phyloP scores from a whole-genome alignment of 2,888 invertebrate genomes.

The Diarsia brunnea region DNA sequence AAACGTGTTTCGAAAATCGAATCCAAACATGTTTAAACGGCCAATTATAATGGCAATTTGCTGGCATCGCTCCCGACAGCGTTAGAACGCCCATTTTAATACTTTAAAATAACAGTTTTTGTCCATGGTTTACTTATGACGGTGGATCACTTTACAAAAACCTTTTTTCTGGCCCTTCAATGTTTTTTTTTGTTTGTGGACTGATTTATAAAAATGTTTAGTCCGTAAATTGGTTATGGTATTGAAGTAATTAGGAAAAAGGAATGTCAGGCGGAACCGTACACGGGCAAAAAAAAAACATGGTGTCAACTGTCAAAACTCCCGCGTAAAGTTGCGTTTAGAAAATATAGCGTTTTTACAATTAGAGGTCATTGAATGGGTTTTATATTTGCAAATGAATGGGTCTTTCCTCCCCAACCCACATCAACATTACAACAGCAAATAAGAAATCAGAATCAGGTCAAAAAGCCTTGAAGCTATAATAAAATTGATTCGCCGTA shows the following conservation, averaged over 20 bases:
- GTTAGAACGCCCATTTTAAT: slow-evolving; percentile 79
- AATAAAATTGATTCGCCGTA: slow-evolving; percentile 28
- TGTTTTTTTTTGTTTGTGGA: slow-evolving; percentile 22
- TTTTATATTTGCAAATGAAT: neutral
- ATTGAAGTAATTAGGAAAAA: slow-evolving; percentile 46
- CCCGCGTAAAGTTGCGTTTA: slow-evolving; percentile 19
- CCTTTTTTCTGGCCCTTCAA: slow-evolving; percentile 46
- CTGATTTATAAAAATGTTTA: slow-evolving; percentile 42
- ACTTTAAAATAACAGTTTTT: slow-evolving; percentile 82
- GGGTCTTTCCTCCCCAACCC: neutral
- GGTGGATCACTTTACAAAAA: slow-evolving; percentile 64
- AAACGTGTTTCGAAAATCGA: slow-evolving; percentile 78
- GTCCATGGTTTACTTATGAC: slow-evolving; percentile 54
- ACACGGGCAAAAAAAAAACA: neutral
- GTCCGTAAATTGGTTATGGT: slow-evolving; percentile 47
- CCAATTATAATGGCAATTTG: slow-evolving; percentile 84
- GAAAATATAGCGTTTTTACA: neutral
- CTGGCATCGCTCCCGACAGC: slow-evolving; percentile 76
- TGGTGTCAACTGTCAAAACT: slow-evolving; percentile 35
- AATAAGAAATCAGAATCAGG: slow-evolving; percentile 16
- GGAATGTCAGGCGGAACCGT: neutral
- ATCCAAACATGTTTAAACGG: slow-evolving; percentile 82
- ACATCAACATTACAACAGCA: slow-evolving; percentile 6
- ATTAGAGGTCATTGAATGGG: neutral
- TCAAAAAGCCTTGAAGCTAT: slow-evolving; percentile 36